Evolutionary conservation across 1,140 invertebrate species (phyloP), one percentile per base, ranked within the genome.

Genomic region (Phenacoccus solenopsis): DNA sequence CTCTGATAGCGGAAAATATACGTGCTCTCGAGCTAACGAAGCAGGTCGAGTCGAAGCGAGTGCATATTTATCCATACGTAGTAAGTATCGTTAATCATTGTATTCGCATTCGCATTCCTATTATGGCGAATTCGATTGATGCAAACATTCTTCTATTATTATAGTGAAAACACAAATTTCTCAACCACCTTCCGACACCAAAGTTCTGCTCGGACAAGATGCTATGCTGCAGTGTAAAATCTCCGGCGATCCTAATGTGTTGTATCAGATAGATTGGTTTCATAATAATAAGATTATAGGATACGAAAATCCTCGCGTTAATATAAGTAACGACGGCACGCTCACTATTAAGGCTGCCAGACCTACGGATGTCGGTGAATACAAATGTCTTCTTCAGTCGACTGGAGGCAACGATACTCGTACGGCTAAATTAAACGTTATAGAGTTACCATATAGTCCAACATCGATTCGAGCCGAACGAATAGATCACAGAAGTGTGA

Each of bases 401-500:
- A 84, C 89, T 24, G 94, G 91, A 38, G 95, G 95, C 28, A 96
- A 96, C 78, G 94, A 97, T 78, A 93, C 90, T 1, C 84, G 93
- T 16, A 84, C 85, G 22, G 94, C 94, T 0, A 81, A 86, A 57
- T 81, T 96, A 21, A 88, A 89, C 76, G 91, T 96, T 73, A 93
- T 96, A 27, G 96, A 99, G 79, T 80, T 98, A 69, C 97, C 96
- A 0, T 94, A 92, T 77, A 86, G 92, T 22, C 96, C 96, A 0
- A 90, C 87, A 28, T 90, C 93, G 75, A 90, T 95, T 0, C 82
- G 85, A 73, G 95, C 94, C 0, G 78, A 81, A 61, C 82, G 92
- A 16, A 74, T 90, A 4, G 80, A 82, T 28, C 71, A 32, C 76
- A 79, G 87, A 64, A 83, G 86, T 13, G 92, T 98, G 32, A 95